A percentile compares a stretch with the other conserved stretches of the same genome.
Evolutionary conservation across 2,888 invertebrate genomes (phyloP).

Genomic region (Mesorhabditis spiculigera): DNA sequence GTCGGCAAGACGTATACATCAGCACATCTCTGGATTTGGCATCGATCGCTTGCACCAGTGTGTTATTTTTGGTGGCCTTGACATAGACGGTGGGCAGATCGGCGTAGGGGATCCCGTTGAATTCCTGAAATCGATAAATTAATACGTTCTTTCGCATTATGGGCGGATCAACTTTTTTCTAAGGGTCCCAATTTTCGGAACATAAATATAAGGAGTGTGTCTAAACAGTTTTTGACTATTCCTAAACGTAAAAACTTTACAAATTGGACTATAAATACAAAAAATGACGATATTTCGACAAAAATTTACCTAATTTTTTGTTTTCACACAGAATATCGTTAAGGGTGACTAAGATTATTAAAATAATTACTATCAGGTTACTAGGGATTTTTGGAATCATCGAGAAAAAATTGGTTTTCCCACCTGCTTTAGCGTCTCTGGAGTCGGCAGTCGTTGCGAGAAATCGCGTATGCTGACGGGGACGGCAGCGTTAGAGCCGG

Average conservation of each 20-base stretch:
- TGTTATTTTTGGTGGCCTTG: conserved; percentile 80
- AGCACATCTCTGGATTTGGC: conserved; percentile 59
- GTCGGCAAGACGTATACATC: conserved; percentile 65
- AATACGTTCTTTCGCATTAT: not conserved
- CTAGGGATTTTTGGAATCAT: not conserved
- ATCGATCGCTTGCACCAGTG: conserved; percentile 76
- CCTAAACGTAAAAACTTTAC: no score
- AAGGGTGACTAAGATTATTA: not conserved
- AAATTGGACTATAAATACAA: not conserved
- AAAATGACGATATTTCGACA: not conserved
- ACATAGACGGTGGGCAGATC: conserved; percentile 81
- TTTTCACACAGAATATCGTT: no score
- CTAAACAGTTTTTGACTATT: no score
- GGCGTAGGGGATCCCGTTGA: conserved; percentile 45
- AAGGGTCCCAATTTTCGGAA: not conserved
- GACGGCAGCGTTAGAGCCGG: conserved; percentile 34
- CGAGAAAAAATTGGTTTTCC: not conserved
- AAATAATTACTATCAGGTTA: no score
- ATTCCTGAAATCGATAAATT: conserved; percentile 22
- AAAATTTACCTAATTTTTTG: not conserved
- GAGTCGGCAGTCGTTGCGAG: conserved; percentile 44
- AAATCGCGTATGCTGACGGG: conserved; percentile 41
- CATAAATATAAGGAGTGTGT: no score
- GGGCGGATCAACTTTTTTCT: not conserved
- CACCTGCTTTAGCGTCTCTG: conserved; percentile 43